These are phyloP conservation scores for Cephus pygmeus DNA, from an alignment of 2,888 invertebrate genomes.

Conservation along the genomic window DNA sequence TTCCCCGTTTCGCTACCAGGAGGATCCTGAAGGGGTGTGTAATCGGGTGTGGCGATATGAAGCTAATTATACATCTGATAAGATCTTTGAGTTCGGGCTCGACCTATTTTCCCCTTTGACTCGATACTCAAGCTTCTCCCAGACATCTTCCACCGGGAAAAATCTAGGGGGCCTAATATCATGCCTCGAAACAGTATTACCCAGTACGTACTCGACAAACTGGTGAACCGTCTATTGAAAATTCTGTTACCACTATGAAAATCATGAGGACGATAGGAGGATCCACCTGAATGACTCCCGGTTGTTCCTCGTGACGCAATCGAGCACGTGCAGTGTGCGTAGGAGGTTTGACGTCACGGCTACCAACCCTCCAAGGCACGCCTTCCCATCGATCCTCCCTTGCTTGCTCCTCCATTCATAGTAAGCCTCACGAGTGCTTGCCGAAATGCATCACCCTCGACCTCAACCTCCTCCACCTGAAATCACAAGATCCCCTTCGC, in stretches of 20 bases:
- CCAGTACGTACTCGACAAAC: background rate
- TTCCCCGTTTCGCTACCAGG: background rate
- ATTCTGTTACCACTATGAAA: background rate
- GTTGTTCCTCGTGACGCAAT: slow-evolving; percentile 56
- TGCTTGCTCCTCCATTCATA: slow-evolving; percentile 50
- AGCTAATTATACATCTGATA: slow-evolving; percentile 45
- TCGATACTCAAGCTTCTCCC: background rate
- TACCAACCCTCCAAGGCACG: slow-evolving; percentile 48
- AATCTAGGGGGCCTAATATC: background rate
- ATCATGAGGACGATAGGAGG: slow-evolving; percentile 13
- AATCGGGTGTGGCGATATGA: slow-evolving; percentile 49
- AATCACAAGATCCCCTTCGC: background rate
- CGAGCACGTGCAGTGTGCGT: slow-evolving; percentile 53
- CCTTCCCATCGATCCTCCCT: slow-evolving; percentile 57
- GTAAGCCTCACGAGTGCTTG: background rate
- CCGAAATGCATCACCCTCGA: background rate
- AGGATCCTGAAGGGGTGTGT: slow-evolving; percentile 32
- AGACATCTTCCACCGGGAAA: background rate
- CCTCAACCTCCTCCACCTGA: background rate
- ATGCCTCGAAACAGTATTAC: background rate
- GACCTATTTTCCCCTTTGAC: background rate
- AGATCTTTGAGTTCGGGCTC: slow-evolving; percentile 18
- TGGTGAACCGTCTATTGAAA: background rate
- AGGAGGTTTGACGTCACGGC: slow-evolving; percentile 51
- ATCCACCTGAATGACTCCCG: slow-evolving; percentile 42